Evolutionary conservation across 2,888 invertebrate species (phyloP), one percentile per base, ranked within the genome.

Genomic region (Onchidella celtica): DNA sequence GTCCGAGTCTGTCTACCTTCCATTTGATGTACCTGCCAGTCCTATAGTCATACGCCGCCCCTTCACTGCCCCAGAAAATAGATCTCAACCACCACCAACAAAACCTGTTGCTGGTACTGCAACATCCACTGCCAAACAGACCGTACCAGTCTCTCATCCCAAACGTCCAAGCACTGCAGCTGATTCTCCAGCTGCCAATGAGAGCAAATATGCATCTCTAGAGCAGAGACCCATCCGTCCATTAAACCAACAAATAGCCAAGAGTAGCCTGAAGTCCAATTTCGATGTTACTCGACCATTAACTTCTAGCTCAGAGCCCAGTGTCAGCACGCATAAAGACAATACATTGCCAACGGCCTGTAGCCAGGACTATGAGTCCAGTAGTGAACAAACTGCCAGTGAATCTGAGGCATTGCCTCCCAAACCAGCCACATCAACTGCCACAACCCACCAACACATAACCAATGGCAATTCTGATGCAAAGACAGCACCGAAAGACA

Each of bases 1-100:
- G 61, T 92, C 91, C 0, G 92, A 92, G 68, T 90, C 92, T n/a
- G 88, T 90, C 11, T 92, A 92, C 82, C 85, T 92, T 17, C 91
- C 92, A 24, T 85, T 91, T 59, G 86, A 87, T 57, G 74, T 81
- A n/a, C 81, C 75, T 61, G 72, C 78, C 47, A 83, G 83, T 14
- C 80, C 84, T 36, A 57, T 82, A 57, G 76, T 69, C 29, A 80
- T 86, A 55, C 85, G 82, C 34, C 83, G 88, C 72, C 88, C 89
- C 69, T 87, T 86, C 86, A 88, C 89, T 17, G 88, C 89, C 11
- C 88, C 89, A 59, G 84, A 70, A 17, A 81, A 40, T 29, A 32
- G 24, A 24, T 34, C 40, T 34, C 47, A 72, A 27, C 11, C 40
- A 1, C 36, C 38, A 9, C 40, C 29, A n/a, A 74, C 66, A 14